Base-by-base conservation (phyloP, 2,888 invertebrate genomes). In the Andrena trimmerana region DNA sequence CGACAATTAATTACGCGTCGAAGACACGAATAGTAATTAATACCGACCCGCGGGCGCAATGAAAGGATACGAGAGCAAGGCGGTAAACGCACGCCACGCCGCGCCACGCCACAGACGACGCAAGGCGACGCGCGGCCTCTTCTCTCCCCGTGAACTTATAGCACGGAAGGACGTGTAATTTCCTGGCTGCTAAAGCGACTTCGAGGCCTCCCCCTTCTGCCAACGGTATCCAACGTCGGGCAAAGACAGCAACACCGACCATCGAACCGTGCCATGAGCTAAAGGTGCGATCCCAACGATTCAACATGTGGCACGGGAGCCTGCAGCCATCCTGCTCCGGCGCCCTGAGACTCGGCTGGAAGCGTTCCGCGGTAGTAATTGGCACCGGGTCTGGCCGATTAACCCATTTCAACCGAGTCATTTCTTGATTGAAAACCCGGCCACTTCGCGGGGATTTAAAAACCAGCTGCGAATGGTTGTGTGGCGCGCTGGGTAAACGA, bases 151-250 rank as follows among this genome's bases (percentile, higher is more conserved):
- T 42, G 85, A 90, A 91, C 89, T 90, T 90, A 90, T 88, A 84
- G 89, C 91, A 88, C 90, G 91, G 91, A 90, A 92, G 92, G 92
- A 92, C 90, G 91, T 92, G 93, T 92, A 93, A 93, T 93, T 93
- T 93, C 93, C 93, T 93, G 92, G 82, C 89, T 84, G 90, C 89
- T 90, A 90, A 90, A 91, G 90, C 91, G 90, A 87, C 87, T 87
- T 89, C 79, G 81, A 68, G 60, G 48, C 54, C 72, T 66, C 63
- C 73, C 67, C 8, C 33, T 24, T 48, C 42, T n/a, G 0, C 27
- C 33, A 29, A 42, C 69, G 60, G 42, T 27, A 59, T 62, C 52
- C 60, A n/a, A 50, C 66, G 16, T 48, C 5, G 54, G 52, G 54
- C 70, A 31, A 79, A 66, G 63, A 71, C 71, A 48, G 54, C 70